Conservation (phyloP, 2,113 vertebrate species). For the Sander lucioperca region DNA sequence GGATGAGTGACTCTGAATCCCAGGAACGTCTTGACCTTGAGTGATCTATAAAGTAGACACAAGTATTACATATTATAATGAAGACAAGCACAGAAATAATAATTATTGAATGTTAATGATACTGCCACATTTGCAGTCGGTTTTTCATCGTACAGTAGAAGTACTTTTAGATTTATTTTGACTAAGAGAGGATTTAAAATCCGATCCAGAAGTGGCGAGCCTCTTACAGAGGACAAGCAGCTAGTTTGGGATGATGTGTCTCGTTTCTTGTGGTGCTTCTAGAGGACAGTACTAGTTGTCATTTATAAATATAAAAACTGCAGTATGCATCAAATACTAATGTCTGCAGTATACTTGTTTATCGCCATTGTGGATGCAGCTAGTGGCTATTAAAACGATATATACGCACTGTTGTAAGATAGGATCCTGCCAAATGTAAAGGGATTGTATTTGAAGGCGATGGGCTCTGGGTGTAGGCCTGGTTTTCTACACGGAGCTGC, state of each 20-base stretch:
- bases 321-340: background rate
- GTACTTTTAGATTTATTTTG: background rate
- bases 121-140: background rate
- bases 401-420: slow-evolving; percentile 69
- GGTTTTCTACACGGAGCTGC: slow-evolving; percentile 81
- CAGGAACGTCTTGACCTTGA: slow-evolving; percentile 31
- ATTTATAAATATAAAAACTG: background rate
- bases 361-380: background rate
- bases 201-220: background rate
- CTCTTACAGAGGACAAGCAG: background rate
- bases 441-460: slow-evolving; percentile 18
- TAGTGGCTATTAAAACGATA: background rate
- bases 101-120: background rate
- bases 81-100: background rate
- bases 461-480: slow-evolving; percentile 41
- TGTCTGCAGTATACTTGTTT: background rate
- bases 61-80: background rate
- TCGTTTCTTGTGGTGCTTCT: background rate
- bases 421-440: slow-evolving; percentile 67
- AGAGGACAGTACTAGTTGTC: background rate
- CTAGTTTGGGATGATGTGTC: background rate
- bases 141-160: background rate
- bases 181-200: background rate
- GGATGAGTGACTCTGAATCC: slow-evolving; percentile 17
- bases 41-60: slow-evolving; percentile 58